phyloP scores from a whole-genome alignment of 1,140 invertebrate genomes.

The Zaprionus taronus region DNA sequence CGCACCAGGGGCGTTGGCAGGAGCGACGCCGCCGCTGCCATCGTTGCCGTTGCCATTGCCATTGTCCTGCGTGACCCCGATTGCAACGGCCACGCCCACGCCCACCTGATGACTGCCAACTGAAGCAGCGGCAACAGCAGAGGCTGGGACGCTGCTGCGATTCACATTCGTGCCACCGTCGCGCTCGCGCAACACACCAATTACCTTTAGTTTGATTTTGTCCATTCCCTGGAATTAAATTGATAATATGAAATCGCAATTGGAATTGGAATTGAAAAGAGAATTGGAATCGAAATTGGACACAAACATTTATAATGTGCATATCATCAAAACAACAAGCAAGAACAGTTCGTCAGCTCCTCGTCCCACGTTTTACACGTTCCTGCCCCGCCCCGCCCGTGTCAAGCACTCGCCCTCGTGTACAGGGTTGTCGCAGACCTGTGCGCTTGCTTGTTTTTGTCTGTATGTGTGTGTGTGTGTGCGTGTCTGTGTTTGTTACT shows the following conservation, averaged over 20 bases:
- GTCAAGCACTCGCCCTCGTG: constrained; percentile 54
- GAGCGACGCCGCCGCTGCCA: constrained; percentile 14
- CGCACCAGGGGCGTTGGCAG: constrained; percentile 58
- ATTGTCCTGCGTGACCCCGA: constrained; percentile 76
- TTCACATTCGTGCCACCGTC: constrained; percentile 71
- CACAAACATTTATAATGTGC: constrained; percentile 38
- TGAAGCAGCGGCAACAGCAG: constrained; percentile 20
- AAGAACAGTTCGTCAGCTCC: constrained; percentile 23
- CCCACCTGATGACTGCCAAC: constrained; percentile 68
- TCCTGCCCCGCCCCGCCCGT: constrained; percentile 38
- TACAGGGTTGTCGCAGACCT: constrained; percentile 65
- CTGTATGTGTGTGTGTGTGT: constrained; percentile 20
- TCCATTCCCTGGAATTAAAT: constrained; percentile 72
- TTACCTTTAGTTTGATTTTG: constrained; percentile 81
- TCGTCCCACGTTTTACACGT: constrained; percentile 20
- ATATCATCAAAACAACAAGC: constrained; percentile 43
- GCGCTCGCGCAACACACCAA: constrained; percentile 80
- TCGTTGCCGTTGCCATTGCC: constrained; percentile 52
- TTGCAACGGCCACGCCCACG: constrained; percentile 64
- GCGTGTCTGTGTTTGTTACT: constrained; percentile 16
- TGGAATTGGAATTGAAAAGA: not conserved
- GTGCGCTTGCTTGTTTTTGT: constrained; percentile 29
- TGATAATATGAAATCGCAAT: not conserved
- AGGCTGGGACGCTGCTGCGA: constrained; percentile 44
- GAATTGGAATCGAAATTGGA: not conserved